phyloP scores from a whole-genome alignment of 1,140 invertebrate species.

The Drosophila nasuta region DNA sequence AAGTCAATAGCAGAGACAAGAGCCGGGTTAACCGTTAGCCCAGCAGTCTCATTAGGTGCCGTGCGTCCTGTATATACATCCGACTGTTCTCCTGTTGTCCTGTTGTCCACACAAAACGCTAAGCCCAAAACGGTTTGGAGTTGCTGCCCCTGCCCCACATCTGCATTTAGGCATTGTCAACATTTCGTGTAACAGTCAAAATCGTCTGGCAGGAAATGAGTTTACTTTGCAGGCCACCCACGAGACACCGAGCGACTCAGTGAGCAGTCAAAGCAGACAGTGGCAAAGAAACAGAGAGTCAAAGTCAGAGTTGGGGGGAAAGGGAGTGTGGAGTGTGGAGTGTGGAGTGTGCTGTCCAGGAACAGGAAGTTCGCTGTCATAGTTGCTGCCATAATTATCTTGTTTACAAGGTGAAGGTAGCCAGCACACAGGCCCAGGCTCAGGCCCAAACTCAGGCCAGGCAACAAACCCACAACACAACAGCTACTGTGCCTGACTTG shows the following conservation, averaged over 20 bases:
- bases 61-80: neutral
- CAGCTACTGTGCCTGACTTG: constrained; percentile 40
- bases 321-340: constrained; percentile 3
- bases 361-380: constrained; percentile 80
- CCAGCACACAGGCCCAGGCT: constrained; percentile 23
- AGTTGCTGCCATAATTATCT: constrained; percentile 83
- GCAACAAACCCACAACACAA: constrained; percentile 19
- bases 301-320: neutral
- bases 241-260: neutral
- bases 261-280: neutral
- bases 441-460: neutral
- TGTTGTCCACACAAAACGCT: constrained; percentile 38
- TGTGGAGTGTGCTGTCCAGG: constrained; percentile 36
- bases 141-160: neutral
- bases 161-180: constrained; percentile 65
- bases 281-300: neutral
- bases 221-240: constrained; percentile 59
- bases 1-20: constrained; percentile 59
- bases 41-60: constrained; percentile 63
- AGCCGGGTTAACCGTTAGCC: constrained; percentile 22
- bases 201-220: constrained; percentile 76
- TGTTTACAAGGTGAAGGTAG: constrained; percentile 82
- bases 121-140: constrained; percentile 30
- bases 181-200: constrained; percentile 74
- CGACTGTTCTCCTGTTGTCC: neutral